Evolutionary conservation across 2,888 invertebrate genomes (phyloP), one percentile per base, ranked within the genome.

Genomic region (Caenorhabditis sulstoni): DNA sequence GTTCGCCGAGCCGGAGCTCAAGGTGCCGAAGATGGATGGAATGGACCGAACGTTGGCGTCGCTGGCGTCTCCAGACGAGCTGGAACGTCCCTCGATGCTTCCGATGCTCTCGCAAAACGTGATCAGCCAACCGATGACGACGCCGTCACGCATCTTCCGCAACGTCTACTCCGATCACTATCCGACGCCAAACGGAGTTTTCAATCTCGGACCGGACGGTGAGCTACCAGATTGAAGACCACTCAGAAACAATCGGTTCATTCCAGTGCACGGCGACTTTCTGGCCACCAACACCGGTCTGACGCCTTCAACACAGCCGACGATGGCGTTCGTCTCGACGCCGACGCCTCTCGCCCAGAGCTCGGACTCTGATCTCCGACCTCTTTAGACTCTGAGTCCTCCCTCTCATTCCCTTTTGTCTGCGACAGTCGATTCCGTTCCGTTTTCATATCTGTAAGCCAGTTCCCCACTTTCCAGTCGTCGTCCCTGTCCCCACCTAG

Each of bases 281-380:
- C 65, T 78, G 18, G 65, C 81, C 20, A 47, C 55, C 14, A 79
- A 70, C 58, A 84, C 84, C 12, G 84, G 84, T 0, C 58, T 84
- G 18, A 84, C 84, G 2, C 84, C 84, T 9, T 82, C 82, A 29
- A 79, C 70, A 11, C 68, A 78, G 11, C 81, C 78, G 18, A 50
- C 53, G 12, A 52, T 81, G 45, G 61, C 61, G 18, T 84, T 84
- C 29, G 79, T 79, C 41, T 67, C 79, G 29, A 82, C 82, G 14
- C 82, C 82, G 16, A 83, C 85, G 8, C 85, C 85, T 5, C 53
- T 83, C 55, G 50, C 67, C 7, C 50, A 47, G 9, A 55, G 44
- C 16, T 55, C 61, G 55, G 81, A 81, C 50, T 64, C 79, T 23
- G 83, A 83, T 59, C 81, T 83, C 44, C 77, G 81, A 8, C 68